These are phyloP conservation scores for Synanthedon myopaeformis DNA, from an alignment of 2,888 invertebrate species.

Conservation along the genomic window DNA sequence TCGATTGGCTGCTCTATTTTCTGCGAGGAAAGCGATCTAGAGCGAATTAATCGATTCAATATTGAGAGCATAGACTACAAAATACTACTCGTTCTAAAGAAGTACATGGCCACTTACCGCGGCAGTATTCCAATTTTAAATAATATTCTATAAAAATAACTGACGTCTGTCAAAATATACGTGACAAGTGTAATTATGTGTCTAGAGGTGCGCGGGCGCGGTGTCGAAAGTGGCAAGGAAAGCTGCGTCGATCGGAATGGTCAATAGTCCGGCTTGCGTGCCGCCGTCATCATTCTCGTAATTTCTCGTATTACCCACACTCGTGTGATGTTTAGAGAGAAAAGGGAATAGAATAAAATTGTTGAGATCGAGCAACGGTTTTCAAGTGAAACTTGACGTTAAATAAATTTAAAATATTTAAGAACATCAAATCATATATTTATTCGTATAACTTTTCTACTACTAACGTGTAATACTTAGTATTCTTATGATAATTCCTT, in stretches of 20 bases:
- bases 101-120: too few relatives aligned
- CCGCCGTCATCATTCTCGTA: slow-evolving; percentile 14
- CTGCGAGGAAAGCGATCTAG: slow-evolving; percentile 25
- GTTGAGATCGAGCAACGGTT: too few relatives aligned
- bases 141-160: neutral
- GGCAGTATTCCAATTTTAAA: too few relatives aligned
- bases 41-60: slow-evolving; percentile 29
- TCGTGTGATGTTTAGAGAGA: slow-evolving; percentile 12
- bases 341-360: slow-evolving; percentile 1
- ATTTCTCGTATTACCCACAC: slow-evolving; percentile 20
- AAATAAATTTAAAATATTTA: neutral
- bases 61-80: slow-evolving; percentile 3
- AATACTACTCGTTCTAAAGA: too few relatives aligned
- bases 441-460: neutral
- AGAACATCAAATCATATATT: neutral
- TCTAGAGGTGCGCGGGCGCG: slow-evolving; percentile 34
- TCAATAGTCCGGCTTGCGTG: slow-evolving; percentile 45
- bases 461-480: neutral
- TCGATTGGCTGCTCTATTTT: slow-evolving; percentile 28
- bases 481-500: neutral
- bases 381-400: too few relatives aligned
- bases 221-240: slow-evolving; percentile 60
- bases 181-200: slow-evolving; percentile 49
- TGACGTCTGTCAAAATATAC: slow-evolving; percentile 1
- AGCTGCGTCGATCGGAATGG: slow-evolving; percentile 52